Percentiles rank a stretch among this genome's conserved stretches.
These are phyloP conservation scores for Elymnias hypermnestra DNA, from an alignment of 1,140 invertebrate species.

Conservation along the genomic window DNA sequence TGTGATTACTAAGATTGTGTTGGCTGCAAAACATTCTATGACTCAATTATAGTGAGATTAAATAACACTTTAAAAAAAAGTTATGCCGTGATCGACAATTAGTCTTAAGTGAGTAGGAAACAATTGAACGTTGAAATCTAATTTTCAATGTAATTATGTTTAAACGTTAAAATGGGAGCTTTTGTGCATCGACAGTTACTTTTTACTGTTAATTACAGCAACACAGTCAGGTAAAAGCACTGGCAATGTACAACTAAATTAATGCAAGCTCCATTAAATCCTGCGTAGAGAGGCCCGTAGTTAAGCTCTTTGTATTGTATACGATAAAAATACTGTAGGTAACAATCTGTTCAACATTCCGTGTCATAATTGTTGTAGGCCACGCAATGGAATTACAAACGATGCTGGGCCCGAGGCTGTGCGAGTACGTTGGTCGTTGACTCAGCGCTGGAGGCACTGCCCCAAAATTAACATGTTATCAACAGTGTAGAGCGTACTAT, in stretches of 20 bases:
- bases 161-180: background rate
- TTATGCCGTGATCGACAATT: too few relatives aligned
- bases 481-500: conserved; percentile 1
- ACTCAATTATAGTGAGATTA: too few relatives aligned
- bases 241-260: conserved; percentile 5
- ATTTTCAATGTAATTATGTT: too few relatives aligned
- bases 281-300: conserved; percentile 5
- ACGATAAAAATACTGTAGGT: conserved; percentile 17
- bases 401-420: conserved; percentile 22
- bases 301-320: conserved; percentile 11
- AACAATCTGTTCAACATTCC: conserved; percentile 32
- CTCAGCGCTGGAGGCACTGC: conserved; percentile 31
- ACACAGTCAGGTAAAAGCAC: conserved; percentile 4
- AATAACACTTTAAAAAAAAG: too few relatives aligned
- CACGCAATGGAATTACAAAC: conserved; percentile 37
- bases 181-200: background rate
- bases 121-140: too few relatives aligned
- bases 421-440: conserved; percentile 41
- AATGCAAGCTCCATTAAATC: conserved; percentile 11
- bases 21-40: too few relatives aligned
- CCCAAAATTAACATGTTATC: conserved; percentile 21
- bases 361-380: conserved; percentile 37
- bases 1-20: too few relatives aligned
- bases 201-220: background rate
- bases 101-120: too few relatives aligned